Percentiles rank a stretch among this genome's conserved stretches.
phyloP scores from a whole-genome alignment of 2,113 vertebrate genomes.

The Rhodinocichla rosea region DNA sequence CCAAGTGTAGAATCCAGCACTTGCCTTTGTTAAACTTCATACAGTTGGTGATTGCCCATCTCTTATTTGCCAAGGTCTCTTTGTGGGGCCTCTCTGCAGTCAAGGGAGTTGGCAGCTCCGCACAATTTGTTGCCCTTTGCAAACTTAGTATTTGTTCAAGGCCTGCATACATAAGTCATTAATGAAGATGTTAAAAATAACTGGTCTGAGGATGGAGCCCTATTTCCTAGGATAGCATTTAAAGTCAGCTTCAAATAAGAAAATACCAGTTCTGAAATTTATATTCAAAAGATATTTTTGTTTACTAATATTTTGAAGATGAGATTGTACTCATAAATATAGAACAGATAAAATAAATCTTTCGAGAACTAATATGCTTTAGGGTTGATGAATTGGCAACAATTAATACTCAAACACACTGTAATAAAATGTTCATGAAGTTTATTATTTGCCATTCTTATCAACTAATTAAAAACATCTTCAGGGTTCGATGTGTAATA shows the following conservation, averaged over 20 bases:
- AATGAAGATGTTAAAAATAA: background rate
- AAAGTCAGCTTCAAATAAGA: background rate
- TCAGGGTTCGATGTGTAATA: conserved; percentile 60
- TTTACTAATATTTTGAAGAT: conserved; percentile 46
- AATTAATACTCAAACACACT: conserved; percentile 58
- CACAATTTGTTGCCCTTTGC: background rate
- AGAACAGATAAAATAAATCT: conserved; percentile 52
- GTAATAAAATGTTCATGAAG: conserved; percentile 67
- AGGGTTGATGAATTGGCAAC: conserved; percentile 57
- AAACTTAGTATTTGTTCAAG: background rate
- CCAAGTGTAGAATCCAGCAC: background rate
- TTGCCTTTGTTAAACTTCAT: background rate
- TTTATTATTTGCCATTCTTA: conserved; percentile 67
- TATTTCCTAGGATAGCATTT: background rate
- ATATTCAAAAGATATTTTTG: conserved; percentile 10
- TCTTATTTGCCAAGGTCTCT: background rate
- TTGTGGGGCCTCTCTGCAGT: background rate
- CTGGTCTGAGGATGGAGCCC: background rate
- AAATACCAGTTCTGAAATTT: background rate
- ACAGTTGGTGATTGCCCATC: background rate
- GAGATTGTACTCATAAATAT: conserved; percentile 47
- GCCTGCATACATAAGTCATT: background rate
- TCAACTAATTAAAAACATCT: conserved; percentile 72
- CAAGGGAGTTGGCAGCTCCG: background rate
- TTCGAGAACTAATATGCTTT: conserved; percentile 45